Conservation (phyloP, 2,797 vertebrate genomes). For the Sylvilagus floridanus region DNA sequence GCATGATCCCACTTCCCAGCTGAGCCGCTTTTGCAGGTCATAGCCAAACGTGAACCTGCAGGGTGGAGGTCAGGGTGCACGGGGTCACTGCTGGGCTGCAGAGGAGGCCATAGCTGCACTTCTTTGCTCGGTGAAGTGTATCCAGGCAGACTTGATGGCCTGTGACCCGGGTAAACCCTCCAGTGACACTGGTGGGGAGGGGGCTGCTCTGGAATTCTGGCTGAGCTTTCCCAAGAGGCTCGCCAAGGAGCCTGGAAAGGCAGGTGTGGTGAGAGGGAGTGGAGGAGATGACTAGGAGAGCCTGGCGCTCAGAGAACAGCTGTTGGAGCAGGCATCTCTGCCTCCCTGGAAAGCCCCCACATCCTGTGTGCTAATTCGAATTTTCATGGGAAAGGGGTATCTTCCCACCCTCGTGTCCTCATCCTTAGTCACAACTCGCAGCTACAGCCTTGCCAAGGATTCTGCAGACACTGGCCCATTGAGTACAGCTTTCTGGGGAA, state of each 20-base stretch:
- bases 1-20: neutral
- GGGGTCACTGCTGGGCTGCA: neutral
- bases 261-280: slow-evolving; percentile 59
- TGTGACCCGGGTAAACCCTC: neutral
- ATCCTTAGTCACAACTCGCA: slow-evolving; percentile 42
- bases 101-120: no score
- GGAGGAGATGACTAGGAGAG: neutral
- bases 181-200: neutral
- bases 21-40: neutral
- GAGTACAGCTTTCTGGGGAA: slow-evolving; percentile 29
- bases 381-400: slow-evolving; percentile 78
- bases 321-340: slow-evolving; percentile 48
- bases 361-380: slow-evolving; percentile 77
- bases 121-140: neutral
- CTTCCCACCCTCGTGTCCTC: neutral
- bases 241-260: neutral
- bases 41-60: neutral
- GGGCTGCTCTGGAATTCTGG: slow-evolving; percentile 48
- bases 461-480: neutral
- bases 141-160: neutral
- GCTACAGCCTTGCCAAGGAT: slow-evolving; percentile 48
- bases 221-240: neutral
- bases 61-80: neutral
- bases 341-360: slow-evolving; percentile 65
- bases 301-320: slow-evolving; percentile 68